Evolutionary conservation across 2,797 vertebrate genomes (phyloP).

Genomic region (Acanthurus tractus): DNA sequence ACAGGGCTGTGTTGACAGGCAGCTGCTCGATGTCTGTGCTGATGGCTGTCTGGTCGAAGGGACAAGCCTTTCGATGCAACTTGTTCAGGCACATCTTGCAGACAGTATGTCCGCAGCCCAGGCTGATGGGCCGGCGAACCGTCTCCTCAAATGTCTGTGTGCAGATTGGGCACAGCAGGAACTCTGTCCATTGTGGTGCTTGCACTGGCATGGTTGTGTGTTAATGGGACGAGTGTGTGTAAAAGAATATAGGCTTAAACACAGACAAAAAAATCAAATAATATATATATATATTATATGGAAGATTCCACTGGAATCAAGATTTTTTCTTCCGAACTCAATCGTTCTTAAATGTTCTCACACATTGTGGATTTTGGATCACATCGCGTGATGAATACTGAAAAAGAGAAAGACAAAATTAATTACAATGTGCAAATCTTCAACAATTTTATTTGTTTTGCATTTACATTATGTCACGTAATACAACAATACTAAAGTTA

Average conservation of each 20-base stretch:
- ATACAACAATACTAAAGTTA: background rate
- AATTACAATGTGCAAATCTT: conserved; percentile 23
- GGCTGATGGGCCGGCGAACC: conserved; percentile 96
- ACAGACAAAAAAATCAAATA: conserved; percentile 80
- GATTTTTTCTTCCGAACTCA: conserved; percentile 85
- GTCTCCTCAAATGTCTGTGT: conserved; percentile 99
- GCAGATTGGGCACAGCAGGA: conserved; percentile 99
- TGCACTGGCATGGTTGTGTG: conserved; percentile 98
- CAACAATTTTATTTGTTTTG: background rate
- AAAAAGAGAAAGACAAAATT: conserved; percentile 52
- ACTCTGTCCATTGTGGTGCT: conserved; percentile 99
- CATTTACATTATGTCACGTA: background rate
- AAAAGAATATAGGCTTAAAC: conserved; percentile 76
- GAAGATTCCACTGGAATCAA: conserved; percentile 99
- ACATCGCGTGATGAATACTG: conserved; percentile 88
- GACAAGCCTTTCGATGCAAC: conserved; percentile 99
- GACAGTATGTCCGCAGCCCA: conserved; percentile 99
- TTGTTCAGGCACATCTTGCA: conserved; percentile 99
- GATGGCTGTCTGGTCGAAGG: conserved; percentile 99
- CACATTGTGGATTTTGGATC: conserved; percentile 87
- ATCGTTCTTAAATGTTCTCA: conserved; percentile 87
- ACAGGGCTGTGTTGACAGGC: conserved; percentile 97
- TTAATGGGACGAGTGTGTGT: conserved; percentile 73
- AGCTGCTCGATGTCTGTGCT: conserved; percentile 98
- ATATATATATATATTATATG: conserved; percentile 79